A percentile compares a stretch with the other conserved stretches of the same genome.
Conservation (phyloP, 2,888 invertebrate species). For the Alloscopus bannaensis region DNA sequence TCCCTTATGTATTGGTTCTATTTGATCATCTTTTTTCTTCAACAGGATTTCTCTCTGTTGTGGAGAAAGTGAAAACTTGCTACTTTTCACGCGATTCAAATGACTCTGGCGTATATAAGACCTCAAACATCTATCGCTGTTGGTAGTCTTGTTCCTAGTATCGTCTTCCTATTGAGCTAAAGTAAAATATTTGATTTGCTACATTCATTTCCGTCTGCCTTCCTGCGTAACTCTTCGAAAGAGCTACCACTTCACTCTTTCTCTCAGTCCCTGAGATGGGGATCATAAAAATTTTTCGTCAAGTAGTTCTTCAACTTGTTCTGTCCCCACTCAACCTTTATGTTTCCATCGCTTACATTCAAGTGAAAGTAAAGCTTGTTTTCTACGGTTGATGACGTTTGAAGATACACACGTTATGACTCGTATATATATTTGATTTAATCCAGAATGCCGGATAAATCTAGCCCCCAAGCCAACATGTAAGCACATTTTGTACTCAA, state of each 20-base stretch:
- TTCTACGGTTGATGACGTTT: too few relatives aligned
- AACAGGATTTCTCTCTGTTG: neutral
- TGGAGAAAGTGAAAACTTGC: neutral
- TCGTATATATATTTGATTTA: too few relatives aligned
- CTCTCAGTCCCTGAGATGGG: neutral
- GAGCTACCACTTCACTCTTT: slow-evolving; percentile 24
- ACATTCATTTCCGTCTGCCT: neutral
- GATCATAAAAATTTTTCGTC: slow-evolving; percentile 47
- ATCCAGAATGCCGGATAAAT: too few relatives aligned
- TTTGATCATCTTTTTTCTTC: neutral
- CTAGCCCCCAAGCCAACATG: too few relatives aligned
- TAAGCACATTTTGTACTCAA: too few relatives aligned
- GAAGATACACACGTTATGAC: too few relatives aligned
- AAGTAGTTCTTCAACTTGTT: slow-evolving; percentile 36
- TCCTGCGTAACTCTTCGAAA: slow-evolving; percentile 5
- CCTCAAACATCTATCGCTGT: neutral
- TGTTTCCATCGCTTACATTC: neutral
- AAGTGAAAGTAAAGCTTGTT: slow-evolving; percentile 9
- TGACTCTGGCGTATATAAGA: neutral
- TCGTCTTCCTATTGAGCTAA: too few relatives aligned
- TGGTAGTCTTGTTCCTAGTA: slow-evolving; percentile 30
- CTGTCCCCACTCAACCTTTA: neutral
- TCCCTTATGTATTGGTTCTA: neutral
- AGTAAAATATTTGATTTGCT: slow-evolving; percentile 54
- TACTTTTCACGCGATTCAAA: too few relatives aligned